These are phyloP conservation scores for Aldrovandia affinis DNA, from an alignment of 2,797 vertebrate species.

Conservation along the genomic window DNA sequence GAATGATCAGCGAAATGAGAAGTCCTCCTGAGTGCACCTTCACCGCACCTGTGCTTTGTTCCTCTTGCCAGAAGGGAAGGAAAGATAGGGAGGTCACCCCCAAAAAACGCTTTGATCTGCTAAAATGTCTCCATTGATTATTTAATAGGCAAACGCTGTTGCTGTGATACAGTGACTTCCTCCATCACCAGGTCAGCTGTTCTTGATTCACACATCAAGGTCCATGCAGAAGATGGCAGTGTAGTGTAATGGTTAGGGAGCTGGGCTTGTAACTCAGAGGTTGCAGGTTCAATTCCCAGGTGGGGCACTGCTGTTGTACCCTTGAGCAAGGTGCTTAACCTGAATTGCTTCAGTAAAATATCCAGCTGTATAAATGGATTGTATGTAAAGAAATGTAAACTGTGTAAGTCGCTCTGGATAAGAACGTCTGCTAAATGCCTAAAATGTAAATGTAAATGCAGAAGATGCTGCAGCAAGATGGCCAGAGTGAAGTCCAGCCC, in stretches of 20 bases:
- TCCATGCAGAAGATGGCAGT: not conserved
- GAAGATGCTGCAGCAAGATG: not conserved
- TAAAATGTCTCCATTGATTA: slow-evolving; percentile 9
- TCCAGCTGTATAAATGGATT: too few relatives aligned
- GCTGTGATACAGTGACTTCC: not conserved
- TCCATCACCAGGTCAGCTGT: not conserved
- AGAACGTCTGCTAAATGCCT: too few relatives aligned
- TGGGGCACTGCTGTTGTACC: too few relatives aligned
- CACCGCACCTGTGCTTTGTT: not conserved
- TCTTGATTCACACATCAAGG: not conserved
- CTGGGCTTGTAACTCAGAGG: too few relatives aligned
- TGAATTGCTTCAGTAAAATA: too few relatives aligned
- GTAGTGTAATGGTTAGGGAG: too few relatives aligned
- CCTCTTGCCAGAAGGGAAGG: not conserved
- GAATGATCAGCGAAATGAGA: slow-evolving; percentile 29
- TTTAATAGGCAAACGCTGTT: not conserved
- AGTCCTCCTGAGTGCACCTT: slow-evolving; percentile 1
- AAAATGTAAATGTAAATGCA: not conserved
- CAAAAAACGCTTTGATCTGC: not conserved
- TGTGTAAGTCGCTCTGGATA: too few relatives aligned
- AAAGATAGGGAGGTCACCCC: not conserved
- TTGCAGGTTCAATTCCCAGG: too few relatives aligned
- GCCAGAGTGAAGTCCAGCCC: not conserved
- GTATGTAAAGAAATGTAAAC: too few relatives aligned
- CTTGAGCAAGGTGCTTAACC: too few relatives aligned